These are phyloP conservation scores for Zapornia atra DNA, from an alignment of 2,113 vertebrate genomes.

Conservation along the genomic window DNA sequence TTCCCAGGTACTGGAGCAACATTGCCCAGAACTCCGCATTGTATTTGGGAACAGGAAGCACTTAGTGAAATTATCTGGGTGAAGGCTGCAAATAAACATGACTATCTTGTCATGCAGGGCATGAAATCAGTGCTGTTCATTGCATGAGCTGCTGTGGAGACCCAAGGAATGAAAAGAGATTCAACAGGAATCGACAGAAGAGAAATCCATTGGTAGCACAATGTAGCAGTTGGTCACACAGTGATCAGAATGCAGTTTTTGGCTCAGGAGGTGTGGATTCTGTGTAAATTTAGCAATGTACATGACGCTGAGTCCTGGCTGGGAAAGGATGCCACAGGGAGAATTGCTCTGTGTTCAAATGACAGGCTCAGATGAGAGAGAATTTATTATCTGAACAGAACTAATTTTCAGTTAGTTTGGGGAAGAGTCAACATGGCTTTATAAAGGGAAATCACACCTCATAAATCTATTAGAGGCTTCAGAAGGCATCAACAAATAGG, in stretches of 20 bases:
- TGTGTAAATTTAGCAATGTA: constrained; percentile 24
- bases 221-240: constrained; percentile 18
- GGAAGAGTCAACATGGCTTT: background rate
- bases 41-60: background rate
- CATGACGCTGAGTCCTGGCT: background rate
- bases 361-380: background rate
- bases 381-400: background rate
- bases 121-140: background rate
- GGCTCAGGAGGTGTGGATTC: background rate
- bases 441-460: background rate
- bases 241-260: background rate
- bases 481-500: background rate
- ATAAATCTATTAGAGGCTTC: background rate
- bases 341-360: background rate
- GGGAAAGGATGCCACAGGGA: background rate
- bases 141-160: background rate
- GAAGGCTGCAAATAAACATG: background rate
- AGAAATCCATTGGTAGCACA: background rate
- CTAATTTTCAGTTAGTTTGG: background rate
- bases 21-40: background rate
- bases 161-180: background rate
- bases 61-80: background rate
- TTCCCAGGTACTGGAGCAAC: background rate
- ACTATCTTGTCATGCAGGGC: background rate
- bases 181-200: background rate